Conservation (phyloP, 2,113 vertebrate genomes). For the Grus americana region DNA sequence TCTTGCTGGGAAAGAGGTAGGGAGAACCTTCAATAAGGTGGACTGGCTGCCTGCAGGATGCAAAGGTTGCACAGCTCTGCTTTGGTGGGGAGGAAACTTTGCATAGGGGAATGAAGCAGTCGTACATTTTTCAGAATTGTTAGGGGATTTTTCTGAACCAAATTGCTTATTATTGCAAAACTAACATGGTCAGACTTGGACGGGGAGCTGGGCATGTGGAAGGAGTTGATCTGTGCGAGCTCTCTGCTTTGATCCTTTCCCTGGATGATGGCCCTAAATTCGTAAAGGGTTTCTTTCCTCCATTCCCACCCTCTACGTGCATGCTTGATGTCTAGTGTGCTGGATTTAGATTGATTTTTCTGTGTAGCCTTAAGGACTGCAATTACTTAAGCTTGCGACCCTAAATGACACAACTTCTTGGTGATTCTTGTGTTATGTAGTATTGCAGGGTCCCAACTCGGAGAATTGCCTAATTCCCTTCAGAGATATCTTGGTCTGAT, state of each 20-base stretch:
- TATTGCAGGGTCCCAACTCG: background rate
- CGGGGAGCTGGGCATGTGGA: background rate
- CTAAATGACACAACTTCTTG: background rate
- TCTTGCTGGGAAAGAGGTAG: background rate
- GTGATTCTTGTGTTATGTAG: background rate
- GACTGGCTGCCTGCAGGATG: background rate
- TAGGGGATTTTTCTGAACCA: background rate
- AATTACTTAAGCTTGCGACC: background rate
- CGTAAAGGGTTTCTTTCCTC: background rate
- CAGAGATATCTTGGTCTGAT: background rate
- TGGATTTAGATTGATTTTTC: background rate
- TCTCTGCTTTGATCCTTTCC: background rate
- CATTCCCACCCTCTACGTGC: background rate
- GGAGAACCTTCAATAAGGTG: background rate
- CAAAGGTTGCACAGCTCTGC: background rate
- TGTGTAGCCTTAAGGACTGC: background rate
- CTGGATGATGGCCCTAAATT: background rate
- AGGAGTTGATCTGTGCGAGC: rapidly evolving
- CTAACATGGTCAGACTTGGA: rapidly evolving
- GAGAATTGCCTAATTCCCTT: background rate
- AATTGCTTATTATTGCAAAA: background rate
- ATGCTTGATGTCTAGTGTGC: background rate
- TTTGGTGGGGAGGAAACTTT: background rate
- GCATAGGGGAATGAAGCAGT: background rate
- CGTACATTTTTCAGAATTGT: background rate